Percentiles rank a stretch among this genome's conserved stretches.
phyloP scores from a whole-genome alignment of 2,797 vertebrate genomes.

The Acanthurus leucopareius region DNA sequence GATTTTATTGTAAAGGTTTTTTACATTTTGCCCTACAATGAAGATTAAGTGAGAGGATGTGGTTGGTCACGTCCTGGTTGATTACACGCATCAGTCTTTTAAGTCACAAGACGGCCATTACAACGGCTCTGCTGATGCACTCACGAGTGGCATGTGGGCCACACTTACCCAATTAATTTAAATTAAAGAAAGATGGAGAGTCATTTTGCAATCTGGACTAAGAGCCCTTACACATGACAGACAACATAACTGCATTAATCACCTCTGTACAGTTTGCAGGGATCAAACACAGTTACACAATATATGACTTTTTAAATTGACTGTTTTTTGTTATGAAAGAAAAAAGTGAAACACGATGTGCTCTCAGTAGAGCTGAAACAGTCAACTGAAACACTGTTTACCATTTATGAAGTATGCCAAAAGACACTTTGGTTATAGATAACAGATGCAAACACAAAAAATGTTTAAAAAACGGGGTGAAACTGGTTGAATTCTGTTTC shows the following conservation, averaged over 20 bases:
- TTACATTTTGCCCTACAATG: background rate
- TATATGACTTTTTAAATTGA: background rate
- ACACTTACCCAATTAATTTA: constrained; percentile 49
- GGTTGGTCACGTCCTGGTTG: constrained; percentile 37
- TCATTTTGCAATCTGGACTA: constrained; percentile 22
- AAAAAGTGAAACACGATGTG: background rate
- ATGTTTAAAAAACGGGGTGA: background rate
- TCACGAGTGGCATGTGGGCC: constrained; percentile 43
- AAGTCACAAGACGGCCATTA: constrained; percentile 76
- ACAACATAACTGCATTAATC: no score
- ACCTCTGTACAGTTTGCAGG: no score
- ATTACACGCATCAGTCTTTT: constrained; percentile 40
- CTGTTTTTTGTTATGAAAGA: background rate
- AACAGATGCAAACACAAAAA: background rate
- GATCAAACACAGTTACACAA: no score
- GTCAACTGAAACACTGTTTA: no score
- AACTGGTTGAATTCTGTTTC: background rate
- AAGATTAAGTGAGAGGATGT: background rate
- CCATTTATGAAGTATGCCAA: background rate
- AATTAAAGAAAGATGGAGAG: constrained; percentile 40
- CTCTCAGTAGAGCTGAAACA: background rate
- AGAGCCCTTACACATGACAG: no score
- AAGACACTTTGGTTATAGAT: no score
- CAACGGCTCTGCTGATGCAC: constrained; percentile 21
- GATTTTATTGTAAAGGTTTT: background rate